Evolutionary conservation across 2,888 invertebrate species (phyloP), one percentile per base, ranked within the genome.

Genomic region (Uloborus plumipes): DNA sequence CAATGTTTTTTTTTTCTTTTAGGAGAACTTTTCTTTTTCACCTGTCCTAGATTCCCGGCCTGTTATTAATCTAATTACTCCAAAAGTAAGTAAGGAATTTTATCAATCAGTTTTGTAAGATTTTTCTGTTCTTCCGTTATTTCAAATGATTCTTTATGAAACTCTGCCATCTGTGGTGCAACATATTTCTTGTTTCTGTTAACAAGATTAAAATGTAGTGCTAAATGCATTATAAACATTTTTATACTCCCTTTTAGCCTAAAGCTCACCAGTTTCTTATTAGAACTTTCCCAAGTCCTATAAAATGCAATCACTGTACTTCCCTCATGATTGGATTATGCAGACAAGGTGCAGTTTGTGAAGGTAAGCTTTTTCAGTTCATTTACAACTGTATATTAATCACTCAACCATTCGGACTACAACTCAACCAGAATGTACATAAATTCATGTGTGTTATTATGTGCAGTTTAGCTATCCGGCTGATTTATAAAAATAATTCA

Each of bases 241-340:
- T n/a, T 55, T 18, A 26, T 26, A 26, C 4, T 64, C 6, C 59
- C 69, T 61, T 74, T 50, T 65, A 87, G 88, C 91, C 91, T 78
- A 92, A 93, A 89, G 92, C 92, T 65, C 98, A 98, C 90, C 96
- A 97, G 89, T 99, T 99, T 91, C 91, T 96, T 85, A 96, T 98
- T 84, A 92, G 97, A 84, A 96, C 96, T 7, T 97, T 99, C 90
- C 94, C 94, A 86, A 94, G 95, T 85, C 99, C 99, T 73, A 95
- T 97, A 79, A 99, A 99, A 90, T 99, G 99, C 89, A 96, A 95
- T 88, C 96, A 97, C 88, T 99, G 99, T 89, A 98, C 98, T 2
- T 98, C 98, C 9, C 91, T 99, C 53, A 96, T 99, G 95, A 95
- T 97, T 86, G 99, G 99, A 6, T 91, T 98, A 69, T 96, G 96